phyloP scores from a whole-genome alignment of 1,140 invertebrate species.

The Macrobrachium nipponense region DNA sequence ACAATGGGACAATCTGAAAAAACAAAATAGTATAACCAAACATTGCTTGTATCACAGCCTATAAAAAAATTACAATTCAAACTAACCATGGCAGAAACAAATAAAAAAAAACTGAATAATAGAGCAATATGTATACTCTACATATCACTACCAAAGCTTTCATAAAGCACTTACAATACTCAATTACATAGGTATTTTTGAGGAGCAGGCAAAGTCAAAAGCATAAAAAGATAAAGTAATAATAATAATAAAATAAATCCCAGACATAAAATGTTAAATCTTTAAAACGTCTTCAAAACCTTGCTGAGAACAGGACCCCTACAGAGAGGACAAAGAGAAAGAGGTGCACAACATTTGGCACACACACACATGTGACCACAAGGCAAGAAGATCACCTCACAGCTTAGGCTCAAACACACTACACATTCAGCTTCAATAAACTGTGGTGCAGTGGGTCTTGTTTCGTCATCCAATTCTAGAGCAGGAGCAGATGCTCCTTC shows the following conservation, averaged over 20 bases:
- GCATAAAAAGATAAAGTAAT: not conserved
- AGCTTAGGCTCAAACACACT: conserved; percentile 83
- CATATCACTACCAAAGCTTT: no score
- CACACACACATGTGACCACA: conserved; percentile 90
- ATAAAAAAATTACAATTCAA: no score
- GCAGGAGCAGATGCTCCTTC: conserved; percentile 69
- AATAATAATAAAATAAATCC: conserved; percentile 3
- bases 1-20: no score
- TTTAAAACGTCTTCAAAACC: conserved; percentile 68
- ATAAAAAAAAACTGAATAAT: no score
- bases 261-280: not conserved
- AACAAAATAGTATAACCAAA: no score
- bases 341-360: conserved; percentile 72
- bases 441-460: conserved; percentile 60
- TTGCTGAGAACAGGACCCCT: conserved; percentile 77
- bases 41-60: no score
- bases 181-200: no score
- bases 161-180: no score
- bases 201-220: not conserved
- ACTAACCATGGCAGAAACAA: no score
- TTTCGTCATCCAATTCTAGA: conserved; percentile 36
- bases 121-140: no score
- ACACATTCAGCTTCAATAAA: conserved; percentile 78
- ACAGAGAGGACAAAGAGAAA: conserved; percentile 81
- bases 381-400: conserved; percentile 82